Percentiles rank a stretch among this genome's conserved stretches.
phyloP scores from a whole-genome alignment of 2,113 vertebrate genomes.

The Ptilonorhynchus violaceus region DNA sequence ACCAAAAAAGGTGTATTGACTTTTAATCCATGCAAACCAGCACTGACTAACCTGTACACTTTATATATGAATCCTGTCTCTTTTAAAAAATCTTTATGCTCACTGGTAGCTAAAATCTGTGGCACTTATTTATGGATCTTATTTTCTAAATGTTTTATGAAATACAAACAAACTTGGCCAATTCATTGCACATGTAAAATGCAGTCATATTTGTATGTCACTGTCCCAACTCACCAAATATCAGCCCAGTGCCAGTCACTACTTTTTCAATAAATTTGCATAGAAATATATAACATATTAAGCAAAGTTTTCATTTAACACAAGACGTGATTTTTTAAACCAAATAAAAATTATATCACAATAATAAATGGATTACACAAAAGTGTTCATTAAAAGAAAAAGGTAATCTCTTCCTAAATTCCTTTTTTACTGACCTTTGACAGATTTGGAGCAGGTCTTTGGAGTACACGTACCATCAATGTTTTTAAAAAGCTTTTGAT shows the following conservation, averaged over 20 bases:
- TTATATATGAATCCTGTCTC: background rate
- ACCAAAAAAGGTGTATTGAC: background rate
- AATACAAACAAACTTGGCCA: background rate
- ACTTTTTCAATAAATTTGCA: background rate
- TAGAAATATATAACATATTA: background rate
- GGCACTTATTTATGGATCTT: background rate
- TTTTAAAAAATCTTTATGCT: background rate
- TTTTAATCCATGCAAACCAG: background rate
- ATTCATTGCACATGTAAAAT: background rate
- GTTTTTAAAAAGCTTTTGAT: background rate
- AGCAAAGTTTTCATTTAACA: background rate
- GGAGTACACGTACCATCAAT: background rate
- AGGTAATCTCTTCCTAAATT: background rate
- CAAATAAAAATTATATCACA: background rate
- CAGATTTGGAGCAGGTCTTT: background rate
- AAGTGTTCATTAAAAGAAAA: background rate
- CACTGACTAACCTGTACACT: background rate
- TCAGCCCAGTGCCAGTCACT: background rate
- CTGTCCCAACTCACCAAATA: background rate
- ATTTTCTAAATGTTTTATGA: background rate
- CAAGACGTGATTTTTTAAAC: background rate
- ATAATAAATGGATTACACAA: background rate
- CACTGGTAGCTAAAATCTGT: background rate
- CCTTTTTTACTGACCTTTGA: background rate
- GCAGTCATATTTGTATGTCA: background rate